Conservation (phyloP, 1,140 invertebrate species). For the Papilio polytes region DNA sequence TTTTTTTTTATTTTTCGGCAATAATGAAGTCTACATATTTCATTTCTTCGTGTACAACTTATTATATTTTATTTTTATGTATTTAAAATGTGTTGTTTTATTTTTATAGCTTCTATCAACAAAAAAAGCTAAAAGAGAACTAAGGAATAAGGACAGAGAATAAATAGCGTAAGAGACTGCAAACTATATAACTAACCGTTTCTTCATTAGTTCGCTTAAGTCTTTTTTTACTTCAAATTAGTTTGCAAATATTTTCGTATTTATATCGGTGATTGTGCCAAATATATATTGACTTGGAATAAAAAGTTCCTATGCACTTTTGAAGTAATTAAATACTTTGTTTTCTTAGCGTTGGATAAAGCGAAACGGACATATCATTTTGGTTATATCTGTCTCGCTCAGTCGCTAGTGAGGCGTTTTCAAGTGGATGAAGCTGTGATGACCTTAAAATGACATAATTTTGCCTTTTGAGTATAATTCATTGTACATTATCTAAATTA, state of each 20-base stretch:
- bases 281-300: slow-evolving; percentile 7
- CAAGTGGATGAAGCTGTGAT: not conserved
- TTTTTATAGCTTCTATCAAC: not conserved
- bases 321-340: not conserved
- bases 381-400: not conserved
- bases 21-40: not conserved
- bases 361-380: not conserved
- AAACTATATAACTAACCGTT: no score
- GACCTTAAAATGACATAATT: not conserved
- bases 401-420: not conserved
- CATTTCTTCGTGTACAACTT: slow-evolving; percentile 5
- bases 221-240: not conserved
- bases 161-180: not conserved
- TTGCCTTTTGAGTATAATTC: not conserved
- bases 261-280: slow-evolving; percentile 3
- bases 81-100: slow-evolving; percentile 19
- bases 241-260: not conserved
- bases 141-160: not conserved
- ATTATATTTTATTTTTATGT: slow-evolving; percentile 29
- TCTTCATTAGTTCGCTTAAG: no score
- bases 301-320: not conserved
- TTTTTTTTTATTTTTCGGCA: slow-evolving; percentile 1
- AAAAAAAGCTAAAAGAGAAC: not conserved
- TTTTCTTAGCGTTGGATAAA: not conserved
- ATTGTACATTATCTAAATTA: not conserved